Base-by-base conservation (phyloP, 2,113 vertebrate genomes). In the Nothocercus julius region DNA sequence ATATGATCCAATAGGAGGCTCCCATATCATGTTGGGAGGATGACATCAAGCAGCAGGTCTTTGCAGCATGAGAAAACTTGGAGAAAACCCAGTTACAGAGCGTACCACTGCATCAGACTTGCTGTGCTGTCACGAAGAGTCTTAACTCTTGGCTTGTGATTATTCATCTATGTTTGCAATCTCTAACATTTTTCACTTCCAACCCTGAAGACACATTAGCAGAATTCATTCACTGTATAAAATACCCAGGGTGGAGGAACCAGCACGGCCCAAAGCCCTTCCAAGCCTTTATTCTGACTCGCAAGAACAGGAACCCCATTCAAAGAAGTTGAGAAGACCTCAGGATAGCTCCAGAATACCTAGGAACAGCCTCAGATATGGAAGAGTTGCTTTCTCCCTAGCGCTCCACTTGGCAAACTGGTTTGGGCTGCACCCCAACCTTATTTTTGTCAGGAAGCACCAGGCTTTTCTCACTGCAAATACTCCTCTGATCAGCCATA, bases 141-240 rank as follows among this genome's bases (percentile, higher is more conserved):
- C 77, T 75, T 77, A 95, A 93, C 89, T 80, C 63, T 62, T 93
- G 80, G 58, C 81, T 93, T 67, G 9, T 1, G 2, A 75, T 61
- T 7, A 96, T 89, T 89, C 72, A 72, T 81, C 79, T 94, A 86
- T 80, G 72, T 82, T 82, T 73, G 66, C 40, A 87, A 53, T 22
- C 58, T 77, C 90, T 81, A 78, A 92, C 82, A 44, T 92, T 82
- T 88, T n/a, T 83, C 67, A 86, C 47, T 87, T 45, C 40, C 61
- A 67, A 56, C 95, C 80, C 92, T 14, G 11, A 78, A 92, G 85
- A 74, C 59, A 69, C 30, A 18, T 85, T 44, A 90, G 36, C 5
- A 51, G 68, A 42, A 86, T 61, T 90, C 47, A 61, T 58, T 42
- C 77, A 82, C 86, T 83, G 69, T 27, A 47, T 86, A 42, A 90